Conservation (phyloP, 2,888 invertebrate species). For the Pammene aurita region DNA sequence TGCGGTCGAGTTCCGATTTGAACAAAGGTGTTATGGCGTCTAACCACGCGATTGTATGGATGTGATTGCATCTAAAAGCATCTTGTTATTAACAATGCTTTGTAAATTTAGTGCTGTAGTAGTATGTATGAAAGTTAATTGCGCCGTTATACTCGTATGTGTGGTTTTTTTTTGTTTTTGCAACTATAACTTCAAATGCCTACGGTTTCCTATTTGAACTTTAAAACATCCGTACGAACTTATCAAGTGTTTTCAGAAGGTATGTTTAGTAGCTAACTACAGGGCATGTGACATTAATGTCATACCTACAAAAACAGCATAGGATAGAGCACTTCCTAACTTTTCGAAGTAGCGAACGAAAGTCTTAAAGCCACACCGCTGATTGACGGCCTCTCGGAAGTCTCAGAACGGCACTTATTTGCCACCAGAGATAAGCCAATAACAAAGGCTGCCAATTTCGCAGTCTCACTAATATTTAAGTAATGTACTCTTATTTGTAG, state of each 20-base stretch:
- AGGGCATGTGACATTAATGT: no score
- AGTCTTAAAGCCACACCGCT: slow-evolving; percentile 10
- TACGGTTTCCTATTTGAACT: no score
- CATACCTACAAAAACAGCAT: no score
- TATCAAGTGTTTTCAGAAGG: no score
- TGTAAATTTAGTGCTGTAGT: slow-evolving; percentile 27
- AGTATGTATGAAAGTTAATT: background rate
- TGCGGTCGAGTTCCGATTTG: slow-evolving; percentile 48
- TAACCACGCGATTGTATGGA: slow-evolving; percentile 32
- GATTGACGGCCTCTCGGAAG: slow-evolving; percentile 42
- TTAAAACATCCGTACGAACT: no score
- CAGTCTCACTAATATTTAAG: no score
- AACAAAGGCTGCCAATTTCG: background rate
- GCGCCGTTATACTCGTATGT: no score
- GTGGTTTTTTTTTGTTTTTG: no score
- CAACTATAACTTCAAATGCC: no score
- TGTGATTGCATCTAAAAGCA: slow-evolving; percentile 23
- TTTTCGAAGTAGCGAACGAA: background rate
- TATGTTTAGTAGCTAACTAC: no score
- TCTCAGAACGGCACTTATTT: slow-evolving; percentile 45
- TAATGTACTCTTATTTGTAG: no score
- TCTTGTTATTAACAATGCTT: slow-evolving; percentile 34
- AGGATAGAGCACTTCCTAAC: no score
- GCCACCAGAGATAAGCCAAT: slow-evolving; percentile 7
- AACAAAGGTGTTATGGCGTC: slow-evolving; percentile 55